Base-by-base conservation (phyloP, 2,113 vertebrate species). In the Rana temporaria region DNA sequence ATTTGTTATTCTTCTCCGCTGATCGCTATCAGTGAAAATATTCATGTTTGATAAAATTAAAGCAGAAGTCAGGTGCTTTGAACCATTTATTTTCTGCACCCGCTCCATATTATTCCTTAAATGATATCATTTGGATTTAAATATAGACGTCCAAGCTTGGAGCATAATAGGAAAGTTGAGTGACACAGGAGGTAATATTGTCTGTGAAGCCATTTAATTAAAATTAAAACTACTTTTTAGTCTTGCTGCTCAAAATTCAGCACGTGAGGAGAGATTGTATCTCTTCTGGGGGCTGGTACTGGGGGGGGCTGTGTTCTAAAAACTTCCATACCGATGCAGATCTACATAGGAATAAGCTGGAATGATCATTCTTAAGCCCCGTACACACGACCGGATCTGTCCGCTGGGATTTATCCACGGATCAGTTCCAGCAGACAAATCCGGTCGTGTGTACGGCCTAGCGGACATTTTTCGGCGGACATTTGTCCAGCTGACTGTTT, bases 161-260 rank as follows among this genome's bases (percentile, higher is more conserved):
- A 84, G 88, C 87, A 85, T 79, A 84, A 86, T 87, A 85, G 84
- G 88, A 90, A 56, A 79, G 84, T 79, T 77, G 85, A 92, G 87
- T 85, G 86, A 86, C 90, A 89, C 79, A 84, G 84, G 86, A 82
- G 62, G 62, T 74, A 82, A 82, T 90, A 90, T 90, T 88, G 38
- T 86, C 88, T 88, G 86, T 82, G 87, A 89, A 93, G 88, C 91
- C 92, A 91, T 93, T 92, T 91, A 91, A 94, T 90, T 94, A 90
- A 93, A 92, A 94, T 93, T 91, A 93, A 91, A 91, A 91, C 91
- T 93, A 91, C 91, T 93, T 93, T 48, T 93, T 94, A 92, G 92
- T 93, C 92, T 90, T 93, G 87, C 86, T 91, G 86, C 84, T 90
- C 87, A 87, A 92, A 87, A 92, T 89, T 89, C 89, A 88, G 89